Percentiles rank a stretch among this genome's conserved stretches.
Conservation (phyloP, 2,797 vertebrate genomes). For the Serranus cabrilla region DNA sequence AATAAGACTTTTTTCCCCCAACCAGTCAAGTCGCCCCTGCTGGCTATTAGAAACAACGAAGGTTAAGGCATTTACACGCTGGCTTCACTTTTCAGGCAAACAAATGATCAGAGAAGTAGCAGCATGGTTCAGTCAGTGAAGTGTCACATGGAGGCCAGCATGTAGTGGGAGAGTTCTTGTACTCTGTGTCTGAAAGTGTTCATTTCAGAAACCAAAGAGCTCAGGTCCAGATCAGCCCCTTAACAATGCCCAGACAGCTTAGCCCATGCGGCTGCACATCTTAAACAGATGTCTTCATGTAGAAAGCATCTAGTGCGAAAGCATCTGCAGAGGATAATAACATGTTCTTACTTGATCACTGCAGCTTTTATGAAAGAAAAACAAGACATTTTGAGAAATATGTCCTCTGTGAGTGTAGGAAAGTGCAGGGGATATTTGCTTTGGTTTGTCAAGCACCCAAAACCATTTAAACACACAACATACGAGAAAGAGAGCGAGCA, state of each 20-base stretch:
- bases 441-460: slow-evolving; percentile 75
- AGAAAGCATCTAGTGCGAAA: slow-evolving; percentile 58
- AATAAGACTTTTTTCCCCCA: no score
- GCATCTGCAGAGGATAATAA: slow-evolving; percentile 71
- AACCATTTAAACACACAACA: slow-evolving; percentile 78
- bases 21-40: no score
- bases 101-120: neutral
- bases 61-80: no score
- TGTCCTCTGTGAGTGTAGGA: slow-evolving; percentile 58
- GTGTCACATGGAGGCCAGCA: slow-evolving; percentile 1
- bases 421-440: slow-evolving; percentile 72
- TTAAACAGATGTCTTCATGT: slow-evolving; percentile 68
- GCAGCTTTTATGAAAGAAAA: slow-evolving; percentile 71
- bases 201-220: slow-evolving; percentile 32
- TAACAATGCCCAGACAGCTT: slow-evolving; percentile 33
- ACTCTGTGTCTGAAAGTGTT: slow-evolving; percentile 15
- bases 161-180: neutral
- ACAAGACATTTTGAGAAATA: slow-evolving; percentile 63
- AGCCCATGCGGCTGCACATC: slow-evolving; percentile 44
- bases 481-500: slow-evolving; percentile 55
- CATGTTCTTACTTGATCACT: slow-evolving; percentile 63
- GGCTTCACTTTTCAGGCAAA: no score
- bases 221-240: slow-evolving; percentile 21
- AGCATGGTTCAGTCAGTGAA: neutral
- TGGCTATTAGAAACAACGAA: no score